A percentile compares a stretch with the other conserved stretches of the same genome.
phyloP scores from a whole-genome alignment of 2,797 vertebrate genomes.

The Smutsia temminckii region DNA sequence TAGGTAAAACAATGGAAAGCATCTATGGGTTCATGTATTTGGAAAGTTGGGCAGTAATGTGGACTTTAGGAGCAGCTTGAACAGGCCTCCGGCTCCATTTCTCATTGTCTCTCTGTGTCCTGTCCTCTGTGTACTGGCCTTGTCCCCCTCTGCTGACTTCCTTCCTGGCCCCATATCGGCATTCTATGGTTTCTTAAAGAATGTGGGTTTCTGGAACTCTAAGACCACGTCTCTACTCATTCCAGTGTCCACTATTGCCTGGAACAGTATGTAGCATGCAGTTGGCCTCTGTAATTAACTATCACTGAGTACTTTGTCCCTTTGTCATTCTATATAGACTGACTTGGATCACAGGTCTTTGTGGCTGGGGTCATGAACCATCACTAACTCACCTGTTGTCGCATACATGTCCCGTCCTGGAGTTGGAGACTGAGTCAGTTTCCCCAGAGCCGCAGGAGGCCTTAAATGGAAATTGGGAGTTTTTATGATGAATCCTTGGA shows the following conservation, averaged over 20 bases:
- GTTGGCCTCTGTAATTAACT: not conserved
- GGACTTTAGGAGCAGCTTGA: not conserved
- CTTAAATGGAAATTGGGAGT: not conserved
- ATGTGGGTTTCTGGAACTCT: not conserved
- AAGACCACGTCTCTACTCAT: not conserved
- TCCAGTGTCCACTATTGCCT: not conserved
- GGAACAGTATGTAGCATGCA: not conserved
- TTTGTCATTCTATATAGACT: not conserved
- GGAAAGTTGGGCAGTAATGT: not conserved
- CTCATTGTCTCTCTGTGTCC: not conserved
- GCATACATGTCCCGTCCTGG: not conserved
- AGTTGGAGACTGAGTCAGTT: not conserved
- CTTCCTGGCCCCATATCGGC: not conserved
- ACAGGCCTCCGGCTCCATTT: not conserved
- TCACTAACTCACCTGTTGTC: not conserved
- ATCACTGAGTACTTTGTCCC: not conserved
- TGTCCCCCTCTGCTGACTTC: not conserved
- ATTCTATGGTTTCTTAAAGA: not conserved
- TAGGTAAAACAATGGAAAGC: fast-evolving
- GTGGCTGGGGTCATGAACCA: not conserved
- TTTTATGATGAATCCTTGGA: not conserved
- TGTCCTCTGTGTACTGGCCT: not conserved
- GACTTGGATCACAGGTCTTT: not conserved
- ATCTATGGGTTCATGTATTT: not conserved
- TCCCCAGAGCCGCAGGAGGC: not conserved